A percentile compares a stretch with the other conserved stretches of the same genome.
These are phyloP conservation scores for Drosophila longiperda DNA, from an alignment of 2,888 invertebrate species.

Conservation along the genomic window DNA sequence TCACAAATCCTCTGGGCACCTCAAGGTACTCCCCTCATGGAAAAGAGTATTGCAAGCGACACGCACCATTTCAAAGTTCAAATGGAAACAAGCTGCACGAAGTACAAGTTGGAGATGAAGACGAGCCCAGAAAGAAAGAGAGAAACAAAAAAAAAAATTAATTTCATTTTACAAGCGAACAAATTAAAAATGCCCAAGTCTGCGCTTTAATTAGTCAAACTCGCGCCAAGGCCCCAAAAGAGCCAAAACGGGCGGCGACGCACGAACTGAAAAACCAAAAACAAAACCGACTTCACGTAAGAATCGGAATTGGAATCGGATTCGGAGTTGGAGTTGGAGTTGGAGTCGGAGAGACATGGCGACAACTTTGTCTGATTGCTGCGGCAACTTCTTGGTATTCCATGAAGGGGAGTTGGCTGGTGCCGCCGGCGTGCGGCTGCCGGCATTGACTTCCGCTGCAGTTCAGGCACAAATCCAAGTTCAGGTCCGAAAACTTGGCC, in stretches of 20 bases:
- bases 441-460: slow-evolving; percentile 70
- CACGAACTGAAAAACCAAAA: slow-evolving; percentile 57
- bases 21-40: too few species aligned
- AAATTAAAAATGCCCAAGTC: slow-evolving; percentile 81
- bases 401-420: slow-evolving; percentile 13
- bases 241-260: slow-evolving; percentile 50
- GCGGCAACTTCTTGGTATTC: slow-evolving; percentile 70
- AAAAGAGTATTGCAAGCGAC: slow-evolving; percentile 50
- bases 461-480: slow-evolving; percentile 30
- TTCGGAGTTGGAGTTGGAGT: slow-evolving; percentile 30
- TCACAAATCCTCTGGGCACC: neutral
- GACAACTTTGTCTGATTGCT: slow-evolving; percentile 68
- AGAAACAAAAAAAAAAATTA: slow-evolving; percentile 57
- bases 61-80: slow-evolving; percentile 75
- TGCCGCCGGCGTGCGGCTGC: slow-evolving; percentile 53
- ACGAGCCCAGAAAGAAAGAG: slow-evolving; percentile 31
- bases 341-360: slow-evolving; percentile 48
- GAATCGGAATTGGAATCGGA: slow-evolving; percentile 41
- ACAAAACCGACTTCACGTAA: slow-evolving; percentile 32
- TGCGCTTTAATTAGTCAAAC: slow-evolving; percentile 82
- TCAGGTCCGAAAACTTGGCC: slow-evolving; percentile 41
- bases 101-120: slow-evolving; percentile 31
- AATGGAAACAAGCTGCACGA: slow-evolving; percentile 83
- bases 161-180: slow-evolving; percentile 80
- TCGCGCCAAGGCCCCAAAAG: slow-evolving; percentile 77